These are phyloP conservation scores for Hippoglossus hippoglossus DNA, from an alignment of 2,797 vertebrate species.

Conservation along the genomic window DNA sequence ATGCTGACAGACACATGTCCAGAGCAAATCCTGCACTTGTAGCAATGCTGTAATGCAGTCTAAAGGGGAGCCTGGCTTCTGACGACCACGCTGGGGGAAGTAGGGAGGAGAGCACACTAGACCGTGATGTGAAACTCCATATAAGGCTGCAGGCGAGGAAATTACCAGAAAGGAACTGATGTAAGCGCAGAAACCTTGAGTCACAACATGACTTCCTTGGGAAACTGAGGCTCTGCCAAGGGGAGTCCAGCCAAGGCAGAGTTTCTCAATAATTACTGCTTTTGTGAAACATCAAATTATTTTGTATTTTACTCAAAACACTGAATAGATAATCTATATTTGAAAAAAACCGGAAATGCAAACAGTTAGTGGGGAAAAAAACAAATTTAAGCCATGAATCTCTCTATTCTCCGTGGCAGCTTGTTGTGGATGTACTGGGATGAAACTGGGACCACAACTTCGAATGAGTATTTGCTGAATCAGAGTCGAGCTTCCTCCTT, in stretches of 20 bases:
- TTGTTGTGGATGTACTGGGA: background rate
- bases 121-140: slow-evolving; percentile 86
- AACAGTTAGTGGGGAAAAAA: slow-evolving; percentile 11
- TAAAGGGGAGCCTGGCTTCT: slow-evolving; percentile 59
- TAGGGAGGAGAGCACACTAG: slow-evolving; percentile 65
- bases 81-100: slow-evolving; percentile 62
- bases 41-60: slow-evolving; percentile 42
- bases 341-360: slow-evolving; percentile 1
- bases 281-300: slow-evolving; percentile 24
- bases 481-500: slow-evolving; percentile 36
- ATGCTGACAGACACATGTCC: background rate
- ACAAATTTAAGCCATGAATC: background rate
- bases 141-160: slow-evolving; percentile 93
- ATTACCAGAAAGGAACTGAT: slow-evolving; percentile 92
- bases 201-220: slow-evolving; percentile 90
- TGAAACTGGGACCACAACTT: slow-evolving; percentile 16
- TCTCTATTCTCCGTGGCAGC: background rate
- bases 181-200: slow-evolving; percentile 91
- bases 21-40: slow-evolving; percentile 9
- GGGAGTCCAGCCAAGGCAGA: slow-evolving; percentile 47
- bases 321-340: slow-evolving; percentile 3
- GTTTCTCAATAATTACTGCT: slow-evolving; percentile 51
- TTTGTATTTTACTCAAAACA: slow-evolving; percentile 24
- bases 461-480: slow-evolving; percentile 52
- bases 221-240: slow-evolving; percentile 81